Percentiles rank a stretch among this genome's conserved stretches.
Evolutionary conservation across 2,888 invertebrate genomes (phyloP).

Genomic region (Hirtodrosophila alboralis): DNA sequence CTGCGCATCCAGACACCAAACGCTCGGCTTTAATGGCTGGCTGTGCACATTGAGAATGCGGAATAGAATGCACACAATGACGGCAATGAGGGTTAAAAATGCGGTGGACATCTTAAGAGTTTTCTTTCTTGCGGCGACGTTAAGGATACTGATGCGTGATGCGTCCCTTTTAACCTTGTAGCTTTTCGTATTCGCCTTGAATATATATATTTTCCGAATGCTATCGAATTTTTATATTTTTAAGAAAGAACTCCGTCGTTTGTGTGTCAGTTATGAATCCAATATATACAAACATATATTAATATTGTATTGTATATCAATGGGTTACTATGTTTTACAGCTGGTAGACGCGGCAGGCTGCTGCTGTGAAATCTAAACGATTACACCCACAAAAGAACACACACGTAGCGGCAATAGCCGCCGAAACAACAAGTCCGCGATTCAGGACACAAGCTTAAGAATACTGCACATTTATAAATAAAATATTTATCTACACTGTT

Average conservation of each 20-base stretch:
- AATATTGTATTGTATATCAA: constrained; percentile 6
- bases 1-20: constrained; percentile 90
- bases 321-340: constrained; percentile 34
- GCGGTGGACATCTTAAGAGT: constrained; percentile 90
- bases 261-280: neutral
- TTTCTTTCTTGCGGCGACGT: constrained; percentile 14
- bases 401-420: constrained; percentile 31
- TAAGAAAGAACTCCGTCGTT: neutral
- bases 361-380: constrained; percentile 13
- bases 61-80: constrained; percentile 92
- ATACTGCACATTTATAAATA: constrained; percentile 10
- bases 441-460: constrained; percentile 7
- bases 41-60: constrained; percentile 93
- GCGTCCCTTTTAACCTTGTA: constrained; percentile 22
- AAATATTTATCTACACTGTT: constrained; percentile 16
- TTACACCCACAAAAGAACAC: constrained; percentile 3
- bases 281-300: neutral
- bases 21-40: constrained; percentile 90
- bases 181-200: constrained; percentile 1
- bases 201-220: neutral
- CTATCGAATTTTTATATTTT: neutral
- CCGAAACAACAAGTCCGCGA: constrained; percentile 4
- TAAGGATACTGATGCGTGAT: constrained; percentile 9
- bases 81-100: constrained; percentile 91
- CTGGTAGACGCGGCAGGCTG: constrained; percentile 7